Conservation (phyloP, 1,140 invertebrate species). For the Heliconius melpomene region DNA sequence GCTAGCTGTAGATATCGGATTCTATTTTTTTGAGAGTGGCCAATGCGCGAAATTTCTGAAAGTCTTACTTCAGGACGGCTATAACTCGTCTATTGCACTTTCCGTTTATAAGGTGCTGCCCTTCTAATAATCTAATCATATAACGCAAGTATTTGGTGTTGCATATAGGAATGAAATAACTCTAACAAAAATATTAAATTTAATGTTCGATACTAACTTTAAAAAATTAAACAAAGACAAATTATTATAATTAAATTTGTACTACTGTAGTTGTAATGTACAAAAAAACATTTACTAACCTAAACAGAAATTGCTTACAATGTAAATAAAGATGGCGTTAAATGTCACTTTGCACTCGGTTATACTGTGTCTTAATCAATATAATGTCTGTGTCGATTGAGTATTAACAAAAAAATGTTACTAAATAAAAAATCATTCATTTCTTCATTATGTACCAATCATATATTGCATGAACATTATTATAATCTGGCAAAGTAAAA, state of each 20-base stretch:
- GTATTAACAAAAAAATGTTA: not conserved
- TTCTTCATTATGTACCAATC: not conserved
- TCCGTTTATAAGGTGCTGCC: not conserved
- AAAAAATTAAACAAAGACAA: not conserved
- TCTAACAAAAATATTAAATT: not conserved
- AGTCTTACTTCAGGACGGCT: too few relatives aligned
- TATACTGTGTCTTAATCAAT: not conserved
- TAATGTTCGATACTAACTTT: too few relatives aligned
- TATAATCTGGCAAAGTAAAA: constrained; percentile 23
- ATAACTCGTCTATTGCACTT: too few relatives aligned
- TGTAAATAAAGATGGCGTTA: not conserved
- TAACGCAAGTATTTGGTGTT: too few relatives aligned
- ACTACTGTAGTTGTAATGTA: too few relatives aligned
- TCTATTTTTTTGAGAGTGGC: too few relatives aligned
- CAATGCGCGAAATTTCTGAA: too few relatives aligned
- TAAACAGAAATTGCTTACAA: not conserved
- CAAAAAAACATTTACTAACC: too few relatives aligned
- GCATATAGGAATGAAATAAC: not conserved
- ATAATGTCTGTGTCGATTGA: not conserved
- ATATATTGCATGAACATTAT: constrained; percentile 16
- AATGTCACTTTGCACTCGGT: not conserved
- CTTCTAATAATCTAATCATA: not conserved
- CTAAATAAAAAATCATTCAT: not conserved
- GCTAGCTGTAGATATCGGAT: too few relatives aligned
- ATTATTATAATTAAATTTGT: too few relatives aligned